Evolutionary conservation across 2,888 invertebrate genomes (phyloP).

Genomic region (Orchesellides sinensis): DNA sequence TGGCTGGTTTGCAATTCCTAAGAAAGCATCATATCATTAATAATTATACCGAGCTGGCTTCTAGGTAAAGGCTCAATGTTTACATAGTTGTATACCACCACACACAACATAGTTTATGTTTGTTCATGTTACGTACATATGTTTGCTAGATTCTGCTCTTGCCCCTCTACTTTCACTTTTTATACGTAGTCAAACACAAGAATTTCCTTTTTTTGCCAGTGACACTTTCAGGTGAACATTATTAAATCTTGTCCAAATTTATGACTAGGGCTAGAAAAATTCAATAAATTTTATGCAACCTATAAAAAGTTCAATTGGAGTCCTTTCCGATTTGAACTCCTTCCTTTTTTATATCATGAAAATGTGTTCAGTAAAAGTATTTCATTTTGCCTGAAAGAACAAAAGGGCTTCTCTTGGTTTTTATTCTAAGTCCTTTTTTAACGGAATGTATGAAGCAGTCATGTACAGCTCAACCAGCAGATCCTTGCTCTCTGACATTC

Average conservation of each 20-base stretch:
- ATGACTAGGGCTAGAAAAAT: not conserved
- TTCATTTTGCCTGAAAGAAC: not conserved
- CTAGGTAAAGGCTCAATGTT: too few species aligned
- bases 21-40: too few species aligned
- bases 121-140: too few species aligned
- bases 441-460: not conserved
- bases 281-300: constrained; percentile 5
- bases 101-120: too few species aligned
- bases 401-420: not conserved
- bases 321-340: not conserved
- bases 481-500: constrained; percentile 34
- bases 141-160: too few species aligned
- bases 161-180: too few species aligned
- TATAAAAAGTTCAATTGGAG: not conserved
- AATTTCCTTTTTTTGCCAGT: too few species aligned
- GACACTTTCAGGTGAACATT: not conserved
- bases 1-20: too few species aligned
- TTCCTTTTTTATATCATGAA: not conserved
- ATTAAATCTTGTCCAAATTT: not conserved
- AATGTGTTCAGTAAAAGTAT: not conserved
- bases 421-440: not conserved
- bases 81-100: too few species aligned
- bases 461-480: not conserved
- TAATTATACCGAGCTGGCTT: too few species aligned
- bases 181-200: too few species aligned